Percentiles rank a stretch among this genome's conserved stretches.
Evolutionary conservation across 2,888 invertebrate species (phyloP).

Genomic region (Periphyllus acericola): DNA sequence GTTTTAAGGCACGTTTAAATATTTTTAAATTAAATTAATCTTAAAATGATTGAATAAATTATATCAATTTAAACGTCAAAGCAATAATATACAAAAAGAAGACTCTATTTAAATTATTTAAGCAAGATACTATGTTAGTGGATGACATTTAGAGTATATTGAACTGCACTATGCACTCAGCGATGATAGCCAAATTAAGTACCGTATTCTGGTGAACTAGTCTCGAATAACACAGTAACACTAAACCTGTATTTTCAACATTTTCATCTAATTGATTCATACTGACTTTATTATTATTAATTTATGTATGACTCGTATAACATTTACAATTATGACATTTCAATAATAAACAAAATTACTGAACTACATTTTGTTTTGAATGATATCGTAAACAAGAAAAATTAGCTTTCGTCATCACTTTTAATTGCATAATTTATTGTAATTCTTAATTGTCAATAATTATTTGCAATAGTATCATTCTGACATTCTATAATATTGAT

Average conservation of each 20-base stretch:
- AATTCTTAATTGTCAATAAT: conserved; percentile 14
- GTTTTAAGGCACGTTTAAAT: neutral
- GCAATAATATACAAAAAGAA: neutral
- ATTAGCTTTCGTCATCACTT: neutral
- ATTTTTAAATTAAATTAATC: conserved; percentile 6
- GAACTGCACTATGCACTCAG: conserved; percentile 42
- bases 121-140: conserved; percentile 27
- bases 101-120: conserved; percentile 40
- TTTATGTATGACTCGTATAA: conserved; percentile 21
- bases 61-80: conserved; percentile 12
- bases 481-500: neutral
- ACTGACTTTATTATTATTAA: too few species aligned
- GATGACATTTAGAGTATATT: conserved; percentile 59
- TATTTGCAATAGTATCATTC: conserved; percentile 5
- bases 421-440: neutral
- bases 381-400: neutral
- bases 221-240: neutral
- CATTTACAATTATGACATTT: neutral
- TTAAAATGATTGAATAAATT: conserved; percentile 11
- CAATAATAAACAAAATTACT: conserved; percentile 8
- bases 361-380: neutral
- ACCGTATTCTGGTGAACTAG: conserved; percentile 47
- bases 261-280: conserved; percentile 20
- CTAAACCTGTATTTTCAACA: conserved; percentile 43
- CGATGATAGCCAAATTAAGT: conserved; percentile 45